Evolutionary conservation across 2,888 invertebrate species (phyloP), one percentile per base, ranked within the genome.

Genomic region (Tyria jacobaeae): DNA sequence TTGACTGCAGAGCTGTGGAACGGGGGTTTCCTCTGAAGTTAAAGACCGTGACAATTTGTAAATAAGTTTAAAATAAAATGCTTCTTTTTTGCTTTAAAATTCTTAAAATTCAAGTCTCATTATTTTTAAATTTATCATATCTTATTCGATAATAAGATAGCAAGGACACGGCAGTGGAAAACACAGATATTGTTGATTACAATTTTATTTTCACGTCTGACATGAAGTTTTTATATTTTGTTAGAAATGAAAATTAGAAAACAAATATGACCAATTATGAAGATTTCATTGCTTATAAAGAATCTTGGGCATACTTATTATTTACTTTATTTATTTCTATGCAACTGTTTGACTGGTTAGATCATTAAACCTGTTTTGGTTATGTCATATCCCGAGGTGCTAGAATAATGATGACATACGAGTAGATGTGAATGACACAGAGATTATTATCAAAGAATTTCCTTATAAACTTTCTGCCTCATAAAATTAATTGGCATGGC

Each of bases 1-100:
- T 15, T n/a, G 21, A 14, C 14, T 34, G 15, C 25, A n/a, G 17
- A n/a, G 7, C 14, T 34, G 15, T 35, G 24, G 17, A n/a, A 0
- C 31, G 59, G 57, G 63, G 49, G 48, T 63, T 63, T 55, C 50
- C 55, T 58, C 27, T 21, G 27, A 25, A 39, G 4, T 21, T 37
- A 37, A 15, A 24, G 15, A 49, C 48, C 48, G 44, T 15, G 48
- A 49, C 48, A 21, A 21, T 5, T 21, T 21, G 3, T 12, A 7
- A 0, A n/a, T n/a, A n/a, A n/a, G n/a, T n/a, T 39, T 39, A n/a
- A 39, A 21, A 10, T 21, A 21, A 10, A 12, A 21, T 44, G 21
- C 21, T 4, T 5, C 0, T 44, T 41, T 44, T 44, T 51, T 34
- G 35, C 35, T 51, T 51, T 50, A 34, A 21, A 10, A 17, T 44